phyloP scores from a whole-genome alignment of 2,888 invertebrate species.

The Ichneumoninae sp. region DNA sequence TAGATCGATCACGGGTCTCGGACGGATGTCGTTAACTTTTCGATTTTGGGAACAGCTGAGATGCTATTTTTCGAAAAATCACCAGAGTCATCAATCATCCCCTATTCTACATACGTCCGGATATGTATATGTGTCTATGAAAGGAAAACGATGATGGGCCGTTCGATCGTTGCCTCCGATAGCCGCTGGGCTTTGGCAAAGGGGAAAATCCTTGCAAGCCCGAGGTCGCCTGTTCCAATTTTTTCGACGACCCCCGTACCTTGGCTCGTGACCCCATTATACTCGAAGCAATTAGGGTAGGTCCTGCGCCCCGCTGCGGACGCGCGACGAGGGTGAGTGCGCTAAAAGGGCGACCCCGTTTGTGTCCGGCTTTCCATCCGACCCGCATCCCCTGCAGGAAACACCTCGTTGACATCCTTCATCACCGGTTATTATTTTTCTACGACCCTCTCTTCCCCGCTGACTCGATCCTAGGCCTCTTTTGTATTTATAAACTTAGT shows the following conservation, averaged over 20 bases:
- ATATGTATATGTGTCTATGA: conserved; percentile 16
- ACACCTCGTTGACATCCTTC: conserved; percentile 50
- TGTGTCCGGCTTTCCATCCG: conserved; percentile 43
- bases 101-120: not conserved
- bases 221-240: conserved; percentile 46
- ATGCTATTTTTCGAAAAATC: conserved; percentile 32
- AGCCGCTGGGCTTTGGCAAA: conserved; percentile 42
- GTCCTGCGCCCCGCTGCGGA: conserved; percentile 61
- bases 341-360: conserved; percentile 55
- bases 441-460: not conserved
- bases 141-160: conserved; percentile 46
- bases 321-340: conserved; percentile 47
- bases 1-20: conserved; percentile 42
- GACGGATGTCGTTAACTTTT: conserved; percentile 19
- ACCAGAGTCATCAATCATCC: conserved; percentile 58
- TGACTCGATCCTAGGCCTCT: not conserved
- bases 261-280: conserved; percentile 67
- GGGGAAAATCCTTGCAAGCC: conserved; percentile 56
- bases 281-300: conserved; percentile 65
- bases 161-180: conserved; percentile 31
- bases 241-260: not conserved
- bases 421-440: conserved; percentile 25
- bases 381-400: conserved; percentile 63
- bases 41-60: conserved; percentile 46
- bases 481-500: conserved; percentile 4